Percentiles rank a stretch among this genome's conserved stretches.
phyloP scores from a whole-genome alignment of 2,888 invertebrate genomes.

The Syritta pipiens region DNA sequence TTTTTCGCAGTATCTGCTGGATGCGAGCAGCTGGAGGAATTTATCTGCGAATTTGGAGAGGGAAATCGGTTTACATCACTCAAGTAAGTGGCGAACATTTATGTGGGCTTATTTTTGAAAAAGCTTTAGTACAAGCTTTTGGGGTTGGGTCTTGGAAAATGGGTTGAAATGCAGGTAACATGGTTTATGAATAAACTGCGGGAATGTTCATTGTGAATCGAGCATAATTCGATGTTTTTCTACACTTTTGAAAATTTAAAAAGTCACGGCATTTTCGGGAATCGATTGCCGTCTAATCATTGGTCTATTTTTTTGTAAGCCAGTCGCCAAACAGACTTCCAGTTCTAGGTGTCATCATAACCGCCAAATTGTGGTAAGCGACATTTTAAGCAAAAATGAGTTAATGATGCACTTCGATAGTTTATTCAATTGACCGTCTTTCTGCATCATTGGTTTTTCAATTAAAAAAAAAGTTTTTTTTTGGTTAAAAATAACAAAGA shows the following conservation, averaged over 20 bases:
- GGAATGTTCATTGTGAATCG: slow-evolving; percentile 12
- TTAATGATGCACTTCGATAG: no score
- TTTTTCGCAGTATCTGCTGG: slow-evolving; percentile 77
- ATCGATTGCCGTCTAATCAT: no score
- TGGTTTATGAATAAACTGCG: background rate
- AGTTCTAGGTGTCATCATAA: no score
- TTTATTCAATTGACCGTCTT: no score
- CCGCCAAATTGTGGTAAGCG: no score
- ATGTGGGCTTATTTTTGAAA: background rate
- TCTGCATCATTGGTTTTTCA: no score
- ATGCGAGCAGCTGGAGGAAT: slow-evolving; percentile 80
- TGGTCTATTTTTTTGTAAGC: no score
- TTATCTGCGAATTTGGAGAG: slow-evolving; percentile 83
- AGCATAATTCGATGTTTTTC: slow-evolving; percentile 5
- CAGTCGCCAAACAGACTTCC: no score
- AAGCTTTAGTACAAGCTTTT: slow-evolving; percentile 8
- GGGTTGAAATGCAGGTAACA: background rate
- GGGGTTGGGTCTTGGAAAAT: background rate
- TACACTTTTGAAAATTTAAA: background rate
- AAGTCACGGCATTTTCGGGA: no score
- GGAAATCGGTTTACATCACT: slow-evolving; percentile 85
- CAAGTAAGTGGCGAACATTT: slow-evolving; percentile 82
- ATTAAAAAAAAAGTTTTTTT: no score
- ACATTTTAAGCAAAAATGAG: no score
- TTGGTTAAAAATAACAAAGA: no score